These are phyloP conservation scores for Thera britannica DNA, from an alignment of 2,888 invertebrate species.

Conservation along the genomic window DNA sequence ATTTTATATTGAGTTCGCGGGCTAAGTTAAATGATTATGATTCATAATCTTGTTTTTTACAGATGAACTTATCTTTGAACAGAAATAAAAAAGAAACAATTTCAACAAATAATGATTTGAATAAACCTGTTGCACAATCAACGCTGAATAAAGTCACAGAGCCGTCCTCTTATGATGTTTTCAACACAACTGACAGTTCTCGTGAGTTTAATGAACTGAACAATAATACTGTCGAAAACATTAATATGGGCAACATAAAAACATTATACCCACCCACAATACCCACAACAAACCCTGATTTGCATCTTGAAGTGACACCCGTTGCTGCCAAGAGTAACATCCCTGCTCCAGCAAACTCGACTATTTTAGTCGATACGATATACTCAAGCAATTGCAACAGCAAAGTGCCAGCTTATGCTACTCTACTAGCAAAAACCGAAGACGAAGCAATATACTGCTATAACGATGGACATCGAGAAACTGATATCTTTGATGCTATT, in stretches of 20 bases:
- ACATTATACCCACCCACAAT: background rate
- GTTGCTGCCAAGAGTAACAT: background rate
- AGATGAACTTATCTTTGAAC: slow-evolving; percentile 15
- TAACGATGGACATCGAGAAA: background rate
- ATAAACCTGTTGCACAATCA: background rate
- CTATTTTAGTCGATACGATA: slow-evolving; percentile 12
- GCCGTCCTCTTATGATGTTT: background rate
- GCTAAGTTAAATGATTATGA: too few relatives aligned
- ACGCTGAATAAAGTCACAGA: background rate
- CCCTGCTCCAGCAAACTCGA: slow-evolving; percentile 1
- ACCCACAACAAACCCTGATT: background rate
- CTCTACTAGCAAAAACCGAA: slow-evolving; percentile 5
- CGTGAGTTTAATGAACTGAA: slow-evolving; percentile 3
- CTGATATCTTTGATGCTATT: slow-evolving; percentile 22
- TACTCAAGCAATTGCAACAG: slow-evolving; percentile 7
- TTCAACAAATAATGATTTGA: slow-evolving; percentile 11
- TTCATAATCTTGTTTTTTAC: slow-evolving; percentile 8
- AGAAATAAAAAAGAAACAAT: slow-evolving; percentile 18
- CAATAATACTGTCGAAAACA: background rate
- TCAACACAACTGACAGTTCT: slow-evolving; percentile 3
- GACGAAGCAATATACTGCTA: slow-evolving; percentile 11
- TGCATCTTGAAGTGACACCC: background rate
- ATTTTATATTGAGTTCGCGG: too few relatives aligned
- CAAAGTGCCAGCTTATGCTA: slow-evolving; percentile 16
- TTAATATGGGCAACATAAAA: slow-evolving; percentile 6